Base-by-base conservation (phyloP, 1,140 invertebrate genomes). In the Coelopa frigida region DNA sequence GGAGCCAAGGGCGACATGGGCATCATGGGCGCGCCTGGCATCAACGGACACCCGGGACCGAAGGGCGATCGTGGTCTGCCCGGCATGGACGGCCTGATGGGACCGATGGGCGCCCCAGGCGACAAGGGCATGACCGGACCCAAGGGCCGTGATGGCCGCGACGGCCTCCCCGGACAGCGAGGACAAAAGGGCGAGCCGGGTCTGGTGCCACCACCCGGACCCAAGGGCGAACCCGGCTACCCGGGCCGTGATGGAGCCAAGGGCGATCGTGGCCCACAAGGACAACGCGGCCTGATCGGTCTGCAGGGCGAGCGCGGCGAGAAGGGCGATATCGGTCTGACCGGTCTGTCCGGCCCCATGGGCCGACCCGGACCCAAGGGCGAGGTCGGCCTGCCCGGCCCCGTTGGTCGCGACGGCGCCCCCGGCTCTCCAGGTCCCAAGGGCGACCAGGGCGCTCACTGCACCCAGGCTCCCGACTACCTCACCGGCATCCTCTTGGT, bases 401-500 rank as follows among this genome's bases (percentile, higher is more conserved):
- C 73, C 1, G 70, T 73, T 37, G 83, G 84, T 50, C 50, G 75
- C 21, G 63, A 75, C 48, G 85, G 85, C 53, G 58, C 77, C n/a
- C 68, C 72, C 35, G 85, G 85, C 38, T 49, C 72, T 12, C 53
- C 61, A 5, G 88, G 88, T 37, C 42, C 60, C 35, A 78, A 80
- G 39, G 91, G 91, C 50, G 70, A 76, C 42, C 71, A 81, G 2
- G 90, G 90, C 20, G 59, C 63, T 29, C 71, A 81, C 1, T 92
- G 89, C 56, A 71, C 75, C 46, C 62, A 70, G 5, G 68, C 76
- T 24, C 70, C 78, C 5, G 86, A 90, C 58, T 93, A 92, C 68
- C 75, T 87, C 1, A 93, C 89, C 22, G 93, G 93, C 49, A 93
- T 91, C 38, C 72, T 94, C 27, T 68, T 95, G 39, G 93, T 95